phyloP scores from a whole-genome alignment of 2,888 invertebrate genomes.

The Lissocephala sabroskyi region DNA sequence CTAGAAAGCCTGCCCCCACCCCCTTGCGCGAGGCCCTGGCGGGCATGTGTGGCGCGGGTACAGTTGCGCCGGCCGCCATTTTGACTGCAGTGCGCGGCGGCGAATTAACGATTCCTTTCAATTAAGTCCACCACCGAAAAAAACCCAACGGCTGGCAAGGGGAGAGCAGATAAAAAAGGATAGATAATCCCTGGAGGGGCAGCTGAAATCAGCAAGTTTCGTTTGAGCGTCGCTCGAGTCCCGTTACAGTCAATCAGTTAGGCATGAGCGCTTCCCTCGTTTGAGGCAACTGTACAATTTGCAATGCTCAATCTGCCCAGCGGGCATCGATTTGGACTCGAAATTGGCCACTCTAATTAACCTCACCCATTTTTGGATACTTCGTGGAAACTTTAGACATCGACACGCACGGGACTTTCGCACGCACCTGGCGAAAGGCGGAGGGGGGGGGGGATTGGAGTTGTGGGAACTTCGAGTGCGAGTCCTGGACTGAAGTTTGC shows the following conservation, averaged over 20 bases:
- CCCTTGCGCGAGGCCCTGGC: neutral
- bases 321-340: too few relatives aligned
- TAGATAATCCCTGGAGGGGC: neutral
- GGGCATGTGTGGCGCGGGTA: neutral
- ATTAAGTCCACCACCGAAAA: constrained; percentile 57
- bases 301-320: constrained; percentile 8
- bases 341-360: too few relatives aligned
- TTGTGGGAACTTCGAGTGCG: too few relatives aligned
- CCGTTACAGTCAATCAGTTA: constrained; percentile 63
- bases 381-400: constrained; percentile 24
- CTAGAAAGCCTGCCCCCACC: constrained; percentile 17
- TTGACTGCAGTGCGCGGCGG: constrained; percentile 21
- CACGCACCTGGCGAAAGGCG: constrained; percentile 37
- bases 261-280: constrained; percentile 61
- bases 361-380: neutral
- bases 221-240: constrained; percentile 39
- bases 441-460: too few relatives aligned
- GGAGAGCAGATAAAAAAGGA: too few relatives aligned
- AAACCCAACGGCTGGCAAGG: constrained; percentile 13
- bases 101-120: constrained; percentile 60
- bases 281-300: constrained; percentile 58
- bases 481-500: too few relatives aligned
- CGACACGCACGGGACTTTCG: constrained; percentile 41
- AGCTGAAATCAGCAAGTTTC: constrained; percentile 46
- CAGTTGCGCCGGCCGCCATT: constrained; percentile 8